These are phyloP conservation scores for Sminthurides bifidus DNA, from an alignment of 1,140 invertebrate species.

Conservation along the genomic window DNA sequence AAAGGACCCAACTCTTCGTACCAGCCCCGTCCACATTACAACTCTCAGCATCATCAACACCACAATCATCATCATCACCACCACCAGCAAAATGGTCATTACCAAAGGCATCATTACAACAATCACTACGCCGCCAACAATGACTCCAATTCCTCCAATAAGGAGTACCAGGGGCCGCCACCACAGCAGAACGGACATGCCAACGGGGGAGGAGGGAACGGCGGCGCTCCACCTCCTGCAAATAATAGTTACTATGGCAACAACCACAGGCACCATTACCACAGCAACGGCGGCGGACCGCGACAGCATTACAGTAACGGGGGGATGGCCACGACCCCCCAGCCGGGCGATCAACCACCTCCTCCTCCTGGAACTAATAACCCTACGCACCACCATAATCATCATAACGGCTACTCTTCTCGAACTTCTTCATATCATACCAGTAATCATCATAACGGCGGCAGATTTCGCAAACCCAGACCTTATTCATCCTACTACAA, in stretches of 20 bases:
- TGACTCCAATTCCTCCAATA: background rate
- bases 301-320: background rate
- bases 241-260: background rate
- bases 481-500: slow-evolving; percentile 19
- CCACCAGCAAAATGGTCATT: background rate
- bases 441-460: slow-evolving; percentile 12
- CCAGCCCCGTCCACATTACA: background rate
- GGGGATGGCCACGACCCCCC: background rate
- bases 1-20: no score
- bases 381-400: no score
- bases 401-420: no score
- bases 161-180: background rate
- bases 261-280: background rate
- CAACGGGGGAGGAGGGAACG: background rate
- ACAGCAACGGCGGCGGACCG: background rate
- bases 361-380: no score
- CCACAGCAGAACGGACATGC: background rate
- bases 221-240: background rate
- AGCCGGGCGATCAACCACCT: no score
- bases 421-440: background rate
- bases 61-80: background rate
- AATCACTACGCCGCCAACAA: no score
- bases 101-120: background rate
- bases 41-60: background rate
- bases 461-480: slow-evolving; percentile 19